Conservation (phyloP, 2,113 vertebrate species). For the Orthochromis indermauri region DNA sequence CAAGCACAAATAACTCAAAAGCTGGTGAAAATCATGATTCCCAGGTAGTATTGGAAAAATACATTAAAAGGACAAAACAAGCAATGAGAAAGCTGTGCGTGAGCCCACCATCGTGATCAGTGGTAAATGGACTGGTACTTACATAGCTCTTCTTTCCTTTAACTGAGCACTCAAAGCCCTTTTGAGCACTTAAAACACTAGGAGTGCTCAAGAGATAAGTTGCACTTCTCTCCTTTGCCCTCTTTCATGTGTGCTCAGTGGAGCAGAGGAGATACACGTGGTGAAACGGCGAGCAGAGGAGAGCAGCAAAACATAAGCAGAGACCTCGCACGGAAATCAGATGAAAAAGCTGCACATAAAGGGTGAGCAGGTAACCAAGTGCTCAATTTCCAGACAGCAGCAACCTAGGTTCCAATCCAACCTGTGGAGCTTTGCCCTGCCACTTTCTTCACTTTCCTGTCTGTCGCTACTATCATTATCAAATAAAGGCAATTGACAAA, state of each 20-base stretch:
- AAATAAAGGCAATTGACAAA: accelerated
- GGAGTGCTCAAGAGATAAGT: neutral
- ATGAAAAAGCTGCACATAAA: neutral
- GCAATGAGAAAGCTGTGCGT: neutral
- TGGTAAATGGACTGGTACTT: neutral
- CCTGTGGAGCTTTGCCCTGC: neutral
- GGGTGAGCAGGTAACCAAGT: neutral
- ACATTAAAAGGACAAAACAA: neutral
- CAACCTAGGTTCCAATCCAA: neutral
- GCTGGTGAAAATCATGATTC: neutral
- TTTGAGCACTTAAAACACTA: neutral
- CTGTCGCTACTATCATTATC: neutral
- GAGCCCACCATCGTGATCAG: neutral
- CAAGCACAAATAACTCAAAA: neutral
- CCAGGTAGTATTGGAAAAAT: neutral
- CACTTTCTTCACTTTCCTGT: neutral
- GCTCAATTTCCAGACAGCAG: neutral
- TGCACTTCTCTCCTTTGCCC: neutral
- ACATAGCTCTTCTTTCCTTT: neutral
- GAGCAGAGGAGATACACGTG: neutral
- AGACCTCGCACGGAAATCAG: neutral
- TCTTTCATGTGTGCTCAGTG: neutral
- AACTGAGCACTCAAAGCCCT: neutral
- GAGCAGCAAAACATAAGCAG: neutral
- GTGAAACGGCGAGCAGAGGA: neutral